Percentiles rank a stretch among this genome's conserved stretches.
phyloP scores from a whole-genome alignment of 2,113 vertebrate species.

The Limanda limanda region DNA sequence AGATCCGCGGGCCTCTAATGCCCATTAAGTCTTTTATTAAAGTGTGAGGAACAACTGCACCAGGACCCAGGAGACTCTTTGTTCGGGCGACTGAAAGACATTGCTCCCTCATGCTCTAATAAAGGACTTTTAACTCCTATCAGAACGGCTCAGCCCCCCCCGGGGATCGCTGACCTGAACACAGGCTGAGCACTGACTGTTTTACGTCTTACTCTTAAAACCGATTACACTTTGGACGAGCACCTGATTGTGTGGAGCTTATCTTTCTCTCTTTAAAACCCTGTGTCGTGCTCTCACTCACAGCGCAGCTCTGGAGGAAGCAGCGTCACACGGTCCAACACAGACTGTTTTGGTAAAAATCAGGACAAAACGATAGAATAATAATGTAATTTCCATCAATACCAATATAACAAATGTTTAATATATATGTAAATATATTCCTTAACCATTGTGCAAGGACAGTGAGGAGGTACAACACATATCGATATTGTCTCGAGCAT shows the following conservation, averaged over 20 bases:
- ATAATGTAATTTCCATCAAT: too few relatives aligned
- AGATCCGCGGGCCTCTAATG: slow-evolving; percentile 22
- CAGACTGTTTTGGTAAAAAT: too few relatives aligned
- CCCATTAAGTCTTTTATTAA: slow-evolving; percentile 23
- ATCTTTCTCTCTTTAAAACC: too few relatives aligned
- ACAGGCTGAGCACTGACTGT: neutral
- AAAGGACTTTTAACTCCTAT: slow-evolving; percentile 38
- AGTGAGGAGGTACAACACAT: too few relatives aligned
- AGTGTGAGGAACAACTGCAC: slow-evolving; percentile 15
- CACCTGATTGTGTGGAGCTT: neutral
- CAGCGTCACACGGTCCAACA: too few relatives aligned
- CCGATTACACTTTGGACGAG: neutral
- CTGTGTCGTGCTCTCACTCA: too few relatives aligned
- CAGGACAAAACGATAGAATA: too few relatives aligned
- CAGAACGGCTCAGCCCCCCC: slow-evolving; percentile 5
- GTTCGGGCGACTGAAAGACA: slow-evolving; percentile 25
- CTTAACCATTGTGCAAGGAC: too few relatives aligned
- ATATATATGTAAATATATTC: too few relatives aligned
- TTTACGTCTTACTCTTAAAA: slow-evolving; percentile 9
- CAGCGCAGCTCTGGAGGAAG: too few relatives aligned
- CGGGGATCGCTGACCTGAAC: slow-evolving; percentile 32
- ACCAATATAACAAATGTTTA: too few relatives aligned
- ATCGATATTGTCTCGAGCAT: too few relatives aligned
- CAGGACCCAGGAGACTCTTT: slow-evolving; percentile 26
- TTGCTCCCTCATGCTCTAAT: slow-evolving; percentile 39